These are phyloP conservation scores for Aspidoscelis tigris DNA, from an alignment of 2,113 vertebrate genomes.

Conservation along the genomic window DNA sequence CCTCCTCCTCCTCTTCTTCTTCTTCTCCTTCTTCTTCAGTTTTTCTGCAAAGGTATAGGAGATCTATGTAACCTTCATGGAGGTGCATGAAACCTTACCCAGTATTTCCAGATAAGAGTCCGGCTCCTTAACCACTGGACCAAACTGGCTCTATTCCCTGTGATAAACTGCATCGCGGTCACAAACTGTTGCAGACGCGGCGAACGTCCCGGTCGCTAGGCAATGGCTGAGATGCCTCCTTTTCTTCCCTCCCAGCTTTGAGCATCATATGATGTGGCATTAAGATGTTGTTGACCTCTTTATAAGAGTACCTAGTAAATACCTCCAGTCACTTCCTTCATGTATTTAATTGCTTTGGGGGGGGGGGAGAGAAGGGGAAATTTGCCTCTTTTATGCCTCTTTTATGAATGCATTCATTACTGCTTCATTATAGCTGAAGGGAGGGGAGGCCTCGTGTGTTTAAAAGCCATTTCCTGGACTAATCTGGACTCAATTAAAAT, in stretches of 20 bases:
- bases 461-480: slow-evolving; percentile 64
- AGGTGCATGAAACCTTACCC: background rate
- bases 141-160: background rate
- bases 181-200: slow-evolving; percentile 31
- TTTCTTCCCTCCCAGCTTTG: slow-evolving; percentile 57
- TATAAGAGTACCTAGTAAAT: slow-evolving; percentile 35
- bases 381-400: slow-evolving; percentile 65
- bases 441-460: slow-evolving; percentile 71
- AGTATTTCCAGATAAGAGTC: no score
- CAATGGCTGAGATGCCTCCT: slow-evolving; percentile 32
- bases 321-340: slow-evolving; percentile 48
- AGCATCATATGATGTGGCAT: slow-evolving; percentile 32
- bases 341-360: slow-evolving; percentile 69
- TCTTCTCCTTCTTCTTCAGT: background rate
- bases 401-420: slow-evolving; percentile 70
- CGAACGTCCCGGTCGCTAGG: slow-evolving; percentile 47
- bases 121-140: no score
- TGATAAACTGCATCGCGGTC: slow-evolving; percentile 47
- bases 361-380: slow-evolving; percentile 63
- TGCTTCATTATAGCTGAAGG: slow-evolving; percentile 70
- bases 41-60: slow-evolving; percentile 29
- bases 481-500: slow-evolving; percentile 73
- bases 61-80: slow-evolving; percentile 40
- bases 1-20: no score
- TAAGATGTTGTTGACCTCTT: slow-evolving; percentile 48